Evolutionary conservation across 2,797 vertebrate species (phyloP), one percentile per base, ranked within the genome.

Genomic region (Halcyon leucocephala): DNA sequence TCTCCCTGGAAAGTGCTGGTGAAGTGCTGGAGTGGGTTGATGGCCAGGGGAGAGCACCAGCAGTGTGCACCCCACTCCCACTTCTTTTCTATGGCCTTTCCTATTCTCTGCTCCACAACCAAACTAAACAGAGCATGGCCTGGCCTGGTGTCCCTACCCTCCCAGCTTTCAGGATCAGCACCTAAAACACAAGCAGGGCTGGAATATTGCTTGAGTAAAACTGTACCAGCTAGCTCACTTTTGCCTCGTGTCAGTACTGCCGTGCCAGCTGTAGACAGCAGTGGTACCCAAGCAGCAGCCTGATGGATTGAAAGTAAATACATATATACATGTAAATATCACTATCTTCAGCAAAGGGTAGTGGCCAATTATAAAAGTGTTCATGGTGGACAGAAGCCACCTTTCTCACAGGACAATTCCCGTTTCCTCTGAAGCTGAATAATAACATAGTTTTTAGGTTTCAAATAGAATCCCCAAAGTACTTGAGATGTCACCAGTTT

Each of bases 21-120:
- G 0, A 85, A 72, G 46, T 37, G 31, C 18, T 2, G 2, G 33
- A 33, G 9, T 24, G 14, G 21, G 8, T 76, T 48, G 8, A 1
- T 14, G 39, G 55, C 14, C 37, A 12, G n/a, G 16, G 46, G 20
- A 28, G 37, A 86, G 15, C 29, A 81, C 10, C 17, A 14, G 54
- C 0, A 1, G 14, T 0, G 0, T 3, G 2, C 21, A 48, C 3
- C 29, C 54, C 4, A 0, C 28, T 79, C 49, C 58, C 46, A 39
- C 14, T 31, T 55, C 49, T 78, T 74, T 35, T 35, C 39, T 5
- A 9, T 0, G 0, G 7, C 31, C 20, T 65, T 41, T 66, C 33
- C 37, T 71, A 2, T 51, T 67, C 82, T 71, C 11, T 0, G 2
- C 22, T 72, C 16, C 0, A 15, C 51, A 41, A 51, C 2, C 2